Evolutionary conservation across 2,888 invertebrate genomes (phyloP).

Genomic region (Stenodema calcarata): DNA sequence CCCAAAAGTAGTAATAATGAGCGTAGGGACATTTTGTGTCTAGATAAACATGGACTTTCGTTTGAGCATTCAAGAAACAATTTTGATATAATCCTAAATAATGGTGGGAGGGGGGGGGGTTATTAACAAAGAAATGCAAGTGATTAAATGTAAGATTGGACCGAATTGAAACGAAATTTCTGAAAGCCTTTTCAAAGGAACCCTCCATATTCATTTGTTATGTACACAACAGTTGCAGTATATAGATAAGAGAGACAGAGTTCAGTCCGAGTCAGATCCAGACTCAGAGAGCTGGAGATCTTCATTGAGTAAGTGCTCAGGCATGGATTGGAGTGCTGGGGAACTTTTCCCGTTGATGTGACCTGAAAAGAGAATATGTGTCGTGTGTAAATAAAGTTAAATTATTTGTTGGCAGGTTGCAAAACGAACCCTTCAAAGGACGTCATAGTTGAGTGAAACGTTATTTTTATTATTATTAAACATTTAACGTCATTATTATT

Average conservation of each 20-base stretch:
- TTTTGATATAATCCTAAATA: neutral
- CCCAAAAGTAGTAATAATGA: neutral
- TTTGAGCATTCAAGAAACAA: neutral
- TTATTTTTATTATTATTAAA: too few species aligned
- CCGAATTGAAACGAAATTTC: neutral
- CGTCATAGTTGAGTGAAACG: too few species aligned
- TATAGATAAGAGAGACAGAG: constrained; percentile 25
- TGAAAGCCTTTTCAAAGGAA: neutral
- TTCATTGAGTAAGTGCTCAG: constrained; percentile 76
- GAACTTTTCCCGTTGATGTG: constrained; percentile 61
- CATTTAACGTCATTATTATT: too few species aligned
- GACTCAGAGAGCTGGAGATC: constrained; percentile 87
- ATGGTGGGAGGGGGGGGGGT: neutral
- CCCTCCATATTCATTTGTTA: constrained; percentile 11
- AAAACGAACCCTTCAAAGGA: too few species aligned
- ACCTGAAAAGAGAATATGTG: constrained; percentile 58
- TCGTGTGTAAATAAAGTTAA: too few species aligned
- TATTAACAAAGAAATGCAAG: neutral
- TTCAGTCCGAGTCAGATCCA: constrained; percentile 78
- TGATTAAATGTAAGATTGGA: neutral
- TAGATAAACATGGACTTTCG: neutral
- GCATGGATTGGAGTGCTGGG: constrained; percentile 62
- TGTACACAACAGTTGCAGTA: constrained; percentile 35
- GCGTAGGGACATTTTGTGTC: neutral
- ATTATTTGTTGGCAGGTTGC: too few species aligned